Base-by-base conservation (phyloP, 2,888 invertebrate species). In the Philereme vetulata region DNA sequence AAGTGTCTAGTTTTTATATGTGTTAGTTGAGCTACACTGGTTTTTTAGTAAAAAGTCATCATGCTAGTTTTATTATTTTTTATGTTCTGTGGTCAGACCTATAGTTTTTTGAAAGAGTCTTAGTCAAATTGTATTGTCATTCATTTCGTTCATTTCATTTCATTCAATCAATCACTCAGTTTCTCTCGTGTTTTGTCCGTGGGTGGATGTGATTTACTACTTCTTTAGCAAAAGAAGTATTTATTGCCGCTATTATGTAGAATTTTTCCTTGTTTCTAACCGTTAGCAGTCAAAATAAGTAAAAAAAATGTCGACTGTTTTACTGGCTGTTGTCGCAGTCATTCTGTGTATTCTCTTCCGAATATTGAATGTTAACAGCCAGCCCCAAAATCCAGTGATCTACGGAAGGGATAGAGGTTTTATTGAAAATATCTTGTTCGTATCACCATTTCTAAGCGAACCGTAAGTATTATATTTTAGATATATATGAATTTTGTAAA, bases 331-430 rank as follows among this genome's bases (percentile, higher is more conserved):
- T 62, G 91, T 97, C 72, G 97, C 97, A 67, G 96, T 97, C 64
- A 95, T 97, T 76, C 91, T 97, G 65, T 96, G 96, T 88, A 94
- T 97, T 77, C 93, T 97, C 70, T 97, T 97, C 83, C 94, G 97
- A 83, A 95, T 97, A 83, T 88, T 97, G 72, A 97, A 97, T 86
- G 96, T 97, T 65, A 96, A 96, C 87, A 96, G 96, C 79, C 95
- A 96, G 81, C 95, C 97, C 40, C 94, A 95, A 76, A 96, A 95
- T 86, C 96, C 97, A 62, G 93, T 94, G 75, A 93, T 97, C 64
- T 95, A 95, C 87, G 96, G 96, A 82, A 93, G 94, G 79, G 96
- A 97, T 87, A 93, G 93, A 77, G 94, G 93, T 72, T 97, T 97
- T 85, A 93, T 96, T 69, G 95, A 96, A 76, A 95, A 95, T 67